phyloP scores from a whole-genome alignment of 2,797 vertebrate genomes.

The Acanthornis magna region DNA sequence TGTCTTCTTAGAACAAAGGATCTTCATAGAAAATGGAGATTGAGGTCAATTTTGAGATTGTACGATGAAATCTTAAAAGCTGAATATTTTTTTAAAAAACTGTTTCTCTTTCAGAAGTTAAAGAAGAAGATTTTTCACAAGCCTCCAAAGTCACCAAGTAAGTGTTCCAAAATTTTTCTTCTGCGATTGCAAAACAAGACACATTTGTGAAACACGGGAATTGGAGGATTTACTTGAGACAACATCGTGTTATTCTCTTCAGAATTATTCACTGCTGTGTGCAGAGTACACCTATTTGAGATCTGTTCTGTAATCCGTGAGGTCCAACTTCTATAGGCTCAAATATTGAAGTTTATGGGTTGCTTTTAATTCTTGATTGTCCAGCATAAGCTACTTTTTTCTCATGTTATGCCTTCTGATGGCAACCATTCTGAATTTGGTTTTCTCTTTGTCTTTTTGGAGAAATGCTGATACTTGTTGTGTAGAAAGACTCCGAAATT shows the following conservation, averaged over 20 bases:
- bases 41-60: background rate
- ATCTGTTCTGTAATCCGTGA: background rate
- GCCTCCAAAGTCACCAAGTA: slow-evolving; percentile 84
- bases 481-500: background rate
- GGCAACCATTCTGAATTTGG: background rate
- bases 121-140: slow-evolving; percentile 79
- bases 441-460: background rate
- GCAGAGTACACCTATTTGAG: background rate
- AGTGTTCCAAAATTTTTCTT: slow-evolving; percentile 46
- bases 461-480: background rate
- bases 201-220: background rate
- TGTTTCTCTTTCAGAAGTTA: slow-evolving; percentile 74
- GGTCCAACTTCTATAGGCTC: background rate
- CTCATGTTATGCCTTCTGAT: background rate
- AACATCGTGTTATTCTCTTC: background rate
- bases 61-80: background rate
- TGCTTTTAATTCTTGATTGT: background rate
- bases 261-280: background rate
- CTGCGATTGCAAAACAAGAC: background rate
- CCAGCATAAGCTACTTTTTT: background rate
- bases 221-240: background rate
- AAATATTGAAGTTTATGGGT: background rate
- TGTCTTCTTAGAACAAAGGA: background rate
- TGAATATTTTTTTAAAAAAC: background rate
- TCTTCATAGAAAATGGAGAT: background rate